Percentiles rank a stretch among this genome's conserved stretches.
Evolutionary conservation across 2,888 invertebrate genomes (phyloP).

Genomic region (Lasioglossum zephyrum): DNA sequence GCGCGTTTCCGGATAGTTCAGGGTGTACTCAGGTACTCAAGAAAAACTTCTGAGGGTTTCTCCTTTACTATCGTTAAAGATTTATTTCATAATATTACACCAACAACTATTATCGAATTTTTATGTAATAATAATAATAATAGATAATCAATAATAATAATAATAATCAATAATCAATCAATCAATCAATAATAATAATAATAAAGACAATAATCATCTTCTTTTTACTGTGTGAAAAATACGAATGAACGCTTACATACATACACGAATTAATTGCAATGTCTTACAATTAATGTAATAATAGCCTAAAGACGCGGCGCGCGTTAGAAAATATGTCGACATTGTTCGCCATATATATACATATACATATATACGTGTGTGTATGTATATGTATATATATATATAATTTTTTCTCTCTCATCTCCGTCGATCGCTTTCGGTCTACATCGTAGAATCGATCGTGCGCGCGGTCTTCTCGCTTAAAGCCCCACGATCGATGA

Average conservation of each 20-base stretch:
- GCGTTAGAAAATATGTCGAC: conserved; percentile 76
- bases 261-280: conserved; percentile 81
- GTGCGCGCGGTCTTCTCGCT: conserved; percentile 27
- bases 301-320: conserved; percentile 82
- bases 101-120: conserved; percentile 84
- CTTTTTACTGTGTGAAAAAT: conserved; percentile 83
- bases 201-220: conserved; percentile 80
- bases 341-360: conserved; percentile 63
- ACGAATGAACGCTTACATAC: conserved; percentile 83
- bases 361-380: conserved; percentile 53
- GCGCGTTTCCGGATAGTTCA: background rate
- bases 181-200: conserved; percentile 68
- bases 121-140: conserved; percentile 78
- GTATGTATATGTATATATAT: conserved; percentile 41
- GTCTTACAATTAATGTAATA: conserved; percentile 81
- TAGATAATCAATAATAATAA: conserved; percentile 48
- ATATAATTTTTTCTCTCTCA: conserved; percentile 53
- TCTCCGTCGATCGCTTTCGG: conserved; percentile 36
- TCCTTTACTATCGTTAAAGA: conserved; percentile 80
- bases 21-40: background rate
- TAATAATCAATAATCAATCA: conserved; percentile 72
- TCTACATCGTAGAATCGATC: conserved; percentile 42
- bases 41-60: background rate
- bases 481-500: conserved; percentile 30
- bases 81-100: conserved; percentile 84